These are phyloP conservation scores for Bradypodion ventrale DNA, from an alignment of 2,797 vertebrate species.

Conservation along the genomic window DNA sequence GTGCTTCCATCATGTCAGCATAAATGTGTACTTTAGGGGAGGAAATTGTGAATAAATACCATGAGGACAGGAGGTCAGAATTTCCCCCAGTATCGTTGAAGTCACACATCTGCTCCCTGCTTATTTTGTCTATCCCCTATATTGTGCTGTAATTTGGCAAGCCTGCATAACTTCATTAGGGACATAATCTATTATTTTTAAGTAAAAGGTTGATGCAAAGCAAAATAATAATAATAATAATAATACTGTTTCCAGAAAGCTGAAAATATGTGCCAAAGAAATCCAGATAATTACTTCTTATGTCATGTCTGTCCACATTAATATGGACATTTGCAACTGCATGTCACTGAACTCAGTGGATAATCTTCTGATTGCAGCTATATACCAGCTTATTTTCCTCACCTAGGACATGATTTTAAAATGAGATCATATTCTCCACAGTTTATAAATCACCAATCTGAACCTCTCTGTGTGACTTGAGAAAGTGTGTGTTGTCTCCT, in stretches of 20 bases:
- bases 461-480: constrained; percentile 9
- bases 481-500: constrained; percentile 58
- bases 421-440: constrained; percentile 49
- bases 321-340: constrained; percentile 26
- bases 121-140: neutral
- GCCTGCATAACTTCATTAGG: neutral
- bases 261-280: constrained; percentile 40
- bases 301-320: constrained; percentile 44
- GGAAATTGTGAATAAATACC: neutral
- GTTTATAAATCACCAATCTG: constrained; percentile 64
- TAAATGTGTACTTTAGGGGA: neutral
- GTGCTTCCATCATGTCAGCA: constrained; percentile 16
- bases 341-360: constrained; percentile 23
- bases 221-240: neutral
- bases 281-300: constrained; percentile 30
- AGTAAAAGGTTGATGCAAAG: neutral
- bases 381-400: constrained; percentile 41
- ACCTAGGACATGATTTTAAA: constrained; percentile 51
- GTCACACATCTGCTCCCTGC: neutral
- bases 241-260: constrained; percentile 15
- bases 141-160: neutral
- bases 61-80: neutral
- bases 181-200: constrained; percentile 2
- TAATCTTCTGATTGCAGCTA: constrained; percentile 38
- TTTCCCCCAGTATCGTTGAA: neutral